These are phyloP conservation scores for Drosophila atripex DNA, from an alignment of 2,888 invertebrate genomes.

Conservation along the genomic window DNA sequence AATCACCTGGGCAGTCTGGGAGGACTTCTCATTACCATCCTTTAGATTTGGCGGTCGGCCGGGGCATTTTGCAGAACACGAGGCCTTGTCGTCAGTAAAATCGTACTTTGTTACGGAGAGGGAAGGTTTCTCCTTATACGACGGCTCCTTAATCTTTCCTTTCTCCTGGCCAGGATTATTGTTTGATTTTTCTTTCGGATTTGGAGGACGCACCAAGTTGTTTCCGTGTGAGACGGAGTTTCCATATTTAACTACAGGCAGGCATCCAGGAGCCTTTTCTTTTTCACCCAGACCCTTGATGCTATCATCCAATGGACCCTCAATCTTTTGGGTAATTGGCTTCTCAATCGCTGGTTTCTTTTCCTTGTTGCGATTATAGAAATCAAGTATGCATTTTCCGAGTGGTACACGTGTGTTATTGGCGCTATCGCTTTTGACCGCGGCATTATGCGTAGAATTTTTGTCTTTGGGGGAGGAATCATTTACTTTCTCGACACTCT, in stretches of 20 bases:
- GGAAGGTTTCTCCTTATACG: background rate
- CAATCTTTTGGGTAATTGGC: background rate
- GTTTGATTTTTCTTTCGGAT: background rate
- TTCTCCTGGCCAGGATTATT: background rate
- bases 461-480: background rate
- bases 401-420: background rate
- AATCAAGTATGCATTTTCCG: background rate
- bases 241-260: background rate
- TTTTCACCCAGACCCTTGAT: background rate
- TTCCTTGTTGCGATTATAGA: background rate
- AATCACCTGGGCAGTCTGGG: background rate
- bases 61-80: background rate
- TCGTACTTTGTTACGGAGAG: constrained; percentile 10
- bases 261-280: background rate
- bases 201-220: background rate
- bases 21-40: background rate
- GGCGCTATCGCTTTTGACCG: background rate
- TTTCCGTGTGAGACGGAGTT: background rate
- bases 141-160: background rate
- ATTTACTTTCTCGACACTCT: background rate
- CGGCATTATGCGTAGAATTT: background rate
- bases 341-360: background rate
- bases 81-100: constrained; percentile 13
- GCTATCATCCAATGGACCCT: background rate
- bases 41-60: background rate